Evolutionary conservation across 2,888 invertebrate species (phyloP).

Genomic region (Calameuta filiformis): DNA sequence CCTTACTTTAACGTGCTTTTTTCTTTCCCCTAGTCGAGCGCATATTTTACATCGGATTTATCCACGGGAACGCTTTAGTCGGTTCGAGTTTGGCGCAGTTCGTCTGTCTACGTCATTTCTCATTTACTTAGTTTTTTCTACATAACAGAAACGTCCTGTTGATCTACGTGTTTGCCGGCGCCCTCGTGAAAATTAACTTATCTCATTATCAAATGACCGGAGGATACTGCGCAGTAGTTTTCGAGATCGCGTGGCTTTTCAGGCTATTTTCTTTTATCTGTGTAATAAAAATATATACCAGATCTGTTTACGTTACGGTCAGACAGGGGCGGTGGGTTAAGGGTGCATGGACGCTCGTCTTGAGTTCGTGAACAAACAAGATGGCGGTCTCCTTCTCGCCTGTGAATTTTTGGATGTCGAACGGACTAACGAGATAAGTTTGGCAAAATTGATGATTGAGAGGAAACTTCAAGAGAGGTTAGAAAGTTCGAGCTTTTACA

Average conservation of each 20-base stretch:
- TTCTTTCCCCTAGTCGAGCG: slow-evolving; percentile 22
- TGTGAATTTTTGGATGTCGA: no score
- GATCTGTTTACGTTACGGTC: neutral
- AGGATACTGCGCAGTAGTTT: slow-evolving; percentile 17
- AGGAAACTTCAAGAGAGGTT: neutral
- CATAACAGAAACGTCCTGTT: slow-evolving; percentile 10
- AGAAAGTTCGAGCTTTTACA: neutral
- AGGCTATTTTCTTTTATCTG: neutral
- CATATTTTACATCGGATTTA: slow-evolving; percentile 44
- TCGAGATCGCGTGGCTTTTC: slow-evolving; percentile 24
- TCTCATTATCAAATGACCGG: slow-evolving; percentile 37
- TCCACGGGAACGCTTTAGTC: slow-evolving; percentile 9
- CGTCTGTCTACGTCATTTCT: slow-evolving; percentile 5
- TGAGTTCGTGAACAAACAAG: neutral
- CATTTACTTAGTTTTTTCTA: slow-evolving; percentile 6
- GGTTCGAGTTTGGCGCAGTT: slow-evolving; percentile 12
- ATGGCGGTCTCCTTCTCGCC: neutral
- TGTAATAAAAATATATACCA: neutral
- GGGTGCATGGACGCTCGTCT: neutral
- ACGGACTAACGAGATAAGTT: neutral
- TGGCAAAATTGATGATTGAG: neutral
- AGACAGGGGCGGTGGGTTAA: neutral
- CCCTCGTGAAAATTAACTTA: slow-evolving; percentile 34
- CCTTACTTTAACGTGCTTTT: slow-evolving; percentile 30
- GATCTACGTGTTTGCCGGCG: slow-evolving; percentile 43